Conservation (phyloP, 2,113 vertebrate species). For the Proteles cristata region DNA sequence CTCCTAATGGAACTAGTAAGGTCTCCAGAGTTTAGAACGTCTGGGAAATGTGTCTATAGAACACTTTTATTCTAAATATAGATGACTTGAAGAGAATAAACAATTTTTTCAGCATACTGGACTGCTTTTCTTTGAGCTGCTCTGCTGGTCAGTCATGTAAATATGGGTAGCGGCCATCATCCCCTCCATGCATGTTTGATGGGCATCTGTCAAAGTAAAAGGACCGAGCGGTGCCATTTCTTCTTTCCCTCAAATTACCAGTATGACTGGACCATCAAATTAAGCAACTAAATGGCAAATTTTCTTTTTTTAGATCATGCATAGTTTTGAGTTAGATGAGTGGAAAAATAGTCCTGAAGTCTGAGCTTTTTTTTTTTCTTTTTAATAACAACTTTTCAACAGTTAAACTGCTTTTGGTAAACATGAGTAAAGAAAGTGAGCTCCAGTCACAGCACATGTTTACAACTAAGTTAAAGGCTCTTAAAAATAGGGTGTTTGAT, state of each 20-base stretch:
- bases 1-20: slow-evolving; percentile 26
- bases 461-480: slow-evolving; percentile 82
- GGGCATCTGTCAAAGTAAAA: slow-evolving; percentile 69
- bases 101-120: slow-evolving; percentile 70
- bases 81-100: slow-evolving; percentile 57
- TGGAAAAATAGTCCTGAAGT: slow-evolving; percentile 59
- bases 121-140: slow-evolving; percentile 74
- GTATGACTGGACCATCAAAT: slow-evolving; percentile 68
- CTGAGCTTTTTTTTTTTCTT: slow-evolving; percentile 32
- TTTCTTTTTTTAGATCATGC: slow-evolving; percentile 13
- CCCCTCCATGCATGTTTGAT: slow-evolving; percentile 58
- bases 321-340: not conserved
- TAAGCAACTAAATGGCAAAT: slow-evolving; percentile 51
- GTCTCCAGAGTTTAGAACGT: slow-evolving; percentile 51
- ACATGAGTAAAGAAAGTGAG: slow-evolving; percentile 73
- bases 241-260: slow-evolving; percentile 70
- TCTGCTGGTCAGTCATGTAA: slow-evolving; percentile 78
- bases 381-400: slow-evolving; percentile 67
- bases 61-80: slow-evolving; percentile 73
- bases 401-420: slow-evolving; percentile 67
- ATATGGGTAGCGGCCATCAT: slow-evolving; percentile 58
- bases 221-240: not conserved
- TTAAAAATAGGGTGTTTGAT: slow-evolving; percentile 85
- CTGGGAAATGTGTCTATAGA: slow-evolving; percentile 26
- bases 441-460: slow-evolving; percentile 79